phyloP scores from a whole-genome alignment of 2,888 invertebrate genomes.

The Dione juno region DNA sequence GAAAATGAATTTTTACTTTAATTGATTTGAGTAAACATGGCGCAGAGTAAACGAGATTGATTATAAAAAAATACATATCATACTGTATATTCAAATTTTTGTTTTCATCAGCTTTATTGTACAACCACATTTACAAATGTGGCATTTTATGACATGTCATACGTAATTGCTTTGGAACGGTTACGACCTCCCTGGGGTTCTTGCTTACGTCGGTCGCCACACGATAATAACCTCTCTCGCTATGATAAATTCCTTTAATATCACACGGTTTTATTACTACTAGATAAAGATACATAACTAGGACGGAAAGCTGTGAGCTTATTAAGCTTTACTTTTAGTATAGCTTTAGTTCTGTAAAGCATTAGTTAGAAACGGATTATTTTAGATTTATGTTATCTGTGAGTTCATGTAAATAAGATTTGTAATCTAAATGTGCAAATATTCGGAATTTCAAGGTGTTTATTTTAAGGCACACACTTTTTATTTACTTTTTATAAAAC shows the following conservation, averaged over 20 bases:
- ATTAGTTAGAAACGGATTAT: background rate
- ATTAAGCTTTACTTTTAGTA: slow-evolving; percentile 28
- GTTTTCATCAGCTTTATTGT: slow-evolving; percentile 43
- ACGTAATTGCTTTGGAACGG: slow-evolving; percentile 72
- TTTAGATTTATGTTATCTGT: background rate
- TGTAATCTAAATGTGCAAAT: background rate
- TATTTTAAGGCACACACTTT: background rate
- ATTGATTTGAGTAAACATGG: background rate
- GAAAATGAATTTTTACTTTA: background rate
- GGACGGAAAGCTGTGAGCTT: slow-evolving; percentile 36
- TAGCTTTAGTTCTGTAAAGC: slow-evolving; percentile 9
- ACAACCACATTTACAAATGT: slow-evolving; percentile 48
- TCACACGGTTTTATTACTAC: slow-evolving; percentile 54
- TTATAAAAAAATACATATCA: slow-evolving; percentile 3
- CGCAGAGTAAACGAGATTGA: slow-evolving; percentile 6
- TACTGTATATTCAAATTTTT: slow-evolving; percentile 22
- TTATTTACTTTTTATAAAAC: background rate
- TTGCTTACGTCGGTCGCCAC: slow-evolving; percentile 53
- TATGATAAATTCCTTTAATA: slow-evolving; percentile 51
- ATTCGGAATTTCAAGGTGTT: background rate
- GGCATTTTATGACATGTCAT: slow-evolving; percentile 75
- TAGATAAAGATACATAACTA: slow-evolving; percentile 49
- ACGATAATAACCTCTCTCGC: slow-evolving; percentile 59
- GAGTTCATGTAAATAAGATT: background rate
- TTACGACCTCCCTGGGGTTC: slow-evolving; percentile 57